Percentiles rank a stretch among this genome's conserved stretches.
Conservation (phyloP, 2,113 vertebrate species). For the Turdus rufiventris region DNA sequence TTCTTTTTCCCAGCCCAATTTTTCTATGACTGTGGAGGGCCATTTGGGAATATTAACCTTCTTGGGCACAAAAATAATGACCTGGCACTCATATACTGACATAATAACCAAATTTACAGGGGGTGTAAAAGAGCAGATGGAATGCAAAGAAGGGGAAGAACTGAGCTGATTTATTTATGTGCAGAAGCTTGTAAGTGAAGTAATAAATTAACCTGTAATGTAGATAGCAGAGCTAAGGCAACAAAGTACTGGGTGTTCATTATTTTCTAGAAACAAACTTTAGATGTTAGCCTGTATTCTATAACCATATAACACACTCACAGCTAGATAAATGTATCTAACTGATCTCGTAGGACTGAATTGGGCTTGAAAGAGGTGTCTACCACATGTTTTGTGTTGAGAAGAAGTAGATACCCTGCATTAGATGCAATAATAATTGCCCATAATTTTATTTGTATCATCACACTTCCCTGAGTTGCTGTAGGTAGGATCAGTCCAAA, state of each 20-base stretch:
- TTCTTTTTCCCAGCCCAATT: neutral
- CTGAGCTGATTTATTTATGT: neutral
- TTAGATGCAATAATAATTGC: neutral
- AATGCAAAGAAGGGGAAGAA: neutral
- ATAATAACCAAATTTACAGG: neutral
- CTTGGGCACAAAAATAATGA: neutral
- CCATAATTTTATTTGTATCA: neutral
- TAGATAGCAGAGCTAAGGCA: neutral
- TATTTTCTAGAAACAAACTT: neutral
- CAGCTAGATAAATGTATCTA: neutral
- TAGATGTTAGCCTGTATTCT: neutral
- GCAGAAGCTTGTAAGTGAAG: neutral
- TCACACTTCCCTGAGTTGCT: neutral
- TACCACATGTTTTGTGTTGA: accelerated
- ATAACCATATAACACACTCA: neutral
- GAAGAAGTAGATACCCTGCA: neutral
- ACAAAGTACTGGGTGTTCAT: neutral
- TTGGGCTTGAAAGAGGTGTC: neutral
- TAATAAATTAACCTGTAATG: neutral
- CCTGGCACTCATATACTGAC: neutral
- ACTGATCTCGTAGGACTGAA: neutral
- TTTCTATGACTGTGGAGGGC: neutral
- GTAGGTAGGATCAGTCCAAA: neutral
- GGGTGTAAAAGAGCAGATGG: neutral
- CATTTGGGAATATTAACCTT: neutral